Percentiles rank a stretch among this genome's conserved stretches.
phyloP scores from a whole-genome alignment of 2,113 vertebrate genomes.

The Paratilapia polleni region DNA sequence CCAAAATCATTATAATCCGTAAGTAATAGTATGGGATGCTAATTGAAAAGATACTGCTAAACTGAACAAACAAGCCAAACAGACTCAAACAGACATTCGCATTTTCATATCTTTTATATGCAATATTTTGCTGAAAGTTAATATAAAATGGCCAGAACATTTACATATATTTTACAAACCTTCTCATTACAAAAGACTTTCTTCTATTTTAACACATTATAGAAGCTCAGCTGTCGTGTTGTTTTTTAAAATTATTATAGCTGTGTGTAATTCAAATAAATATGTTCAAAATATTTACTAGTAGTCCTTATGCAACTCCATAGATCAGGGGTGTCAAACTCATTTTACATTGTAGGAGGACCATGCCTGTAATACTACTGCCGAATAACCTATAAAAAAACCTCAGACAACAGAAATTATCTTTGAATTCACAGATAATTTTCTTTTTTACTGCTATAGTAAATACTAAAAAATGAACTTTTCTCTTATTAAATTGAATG shows the following conservation, averaged over 20 bases:
- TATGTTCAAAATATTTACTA: conserved; percentile 25
- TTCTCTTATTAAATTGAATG: too few relatives aligned
- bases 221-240: not conserved
- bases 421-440: not conserved
- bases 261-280: not conserved
- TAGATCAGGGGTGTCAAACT: not conserved
- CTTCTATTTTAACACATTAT: not conserved
- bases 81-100: not conserved
- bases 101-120: not conserved
- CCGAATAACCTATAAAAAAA: too few relatives aligned
- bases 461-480: too few relatives aligned
- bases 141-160: not conserved
- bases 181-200: not conserved
- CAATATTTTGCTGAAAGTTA: not conserved
- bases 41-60: not conserved
- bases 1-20: not conserved
- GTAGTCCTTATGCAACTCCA: not conserved
- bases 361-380: too few relatives aligned
- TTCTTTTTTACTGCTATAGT: not conserved
- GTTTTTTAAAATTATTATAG: not conserved
- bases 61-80: not conserved
- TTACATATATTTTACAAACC: not conserved
- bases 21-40: not conserved
- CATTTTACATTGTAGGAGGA: not conserved
- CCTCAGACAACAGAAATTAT: too few relatives aligned